These are phyloP conservation scores for Rynchops niger DNA, from an alignment of 2,113 vertebrate species.

Conservation along the genomic window DNA sequence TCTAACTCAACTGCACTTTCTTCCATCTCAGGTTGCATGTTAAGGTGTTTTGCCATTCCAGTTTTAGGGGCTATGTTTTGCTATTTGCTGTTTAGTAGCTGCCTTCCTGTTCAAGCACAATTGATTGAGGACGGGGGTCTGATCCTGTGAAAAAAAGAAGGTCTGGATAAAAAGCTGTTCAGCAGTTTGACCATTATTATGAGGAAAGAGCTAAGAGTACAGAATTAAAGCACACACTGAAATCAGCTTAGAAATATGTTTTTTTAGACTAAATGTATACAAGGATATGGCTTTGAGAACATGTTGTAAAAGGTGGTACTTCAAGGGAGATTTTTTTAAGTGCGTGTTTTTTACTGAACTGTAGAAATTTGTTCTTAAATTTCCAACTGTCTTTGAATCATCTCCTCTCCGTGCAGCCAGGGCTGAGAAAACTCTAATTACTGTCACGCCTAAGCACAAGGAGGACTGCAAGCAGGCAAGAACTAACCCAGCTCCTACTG, in stretches of 20 bases:
- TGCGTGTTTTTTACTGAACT: neutral
- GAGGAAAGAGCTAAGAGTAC: neutral
- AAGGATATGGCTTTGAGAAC: neutral
- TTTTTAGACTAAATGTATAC: neutral
- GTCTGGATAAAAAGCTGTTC: neutral
- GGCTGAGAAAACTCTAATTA: neutral
- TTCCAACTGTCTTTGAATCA: neutral
- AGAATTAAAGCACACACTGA: neutral
- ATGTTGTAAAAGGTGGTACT: neutral
- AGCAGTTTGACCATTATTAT: neutral
- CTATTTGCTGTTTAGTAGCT: neutral
- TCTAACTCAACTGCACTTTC: neutral
- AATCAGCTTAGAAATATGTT: neutral
- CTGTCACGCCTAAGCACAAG: neutral
- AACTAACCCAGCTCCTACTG: neutral
- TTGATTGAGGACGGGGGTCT: neutral
- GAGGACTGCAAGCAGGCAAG: neutral
- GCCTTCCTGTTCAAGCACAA: neutral
- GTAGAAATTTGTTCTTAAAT: neutral
- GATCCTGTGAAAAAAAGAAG: neutral
- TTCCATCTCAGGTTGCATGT: neutral
- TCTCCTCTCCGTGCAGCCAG: neutral
- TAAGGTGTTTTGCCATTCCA: neutral
- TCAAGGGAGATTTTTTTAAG: neutral
- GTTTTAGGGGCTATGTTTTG: neutral